A percentile compares a stretch with the other conserved stretches of the same genome.
Conservation (phyloP, 2,888 invertebrate species). For the Melanostoma scalare region DNA sequence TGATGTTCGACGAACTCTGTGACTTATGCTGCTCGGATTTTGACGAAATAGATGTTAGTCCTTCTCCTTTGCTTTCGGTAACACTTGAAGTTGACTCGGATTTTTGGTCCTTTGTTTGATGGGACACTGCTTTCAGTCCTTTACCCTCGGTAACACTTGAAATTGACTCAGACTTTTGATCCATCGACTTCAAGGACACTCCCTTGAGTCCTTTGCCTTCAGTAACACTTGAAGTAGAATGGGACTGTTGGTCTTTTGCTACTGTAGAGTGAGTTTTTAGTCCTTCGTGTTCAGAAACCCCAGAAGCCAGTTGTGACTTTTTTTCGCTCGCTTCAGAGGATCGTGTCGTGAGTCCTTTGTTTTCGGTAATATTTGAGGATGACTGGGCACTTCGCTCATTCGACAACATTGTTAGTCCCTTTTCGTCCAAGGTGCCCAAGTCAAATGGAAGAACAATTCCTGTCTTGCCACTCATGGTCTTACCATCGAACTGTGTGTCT, state of each 20-base stretch:
- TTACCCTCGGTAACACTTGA: background rate
- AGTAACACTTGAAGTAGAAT: background rate
- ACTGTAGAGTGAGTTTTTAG: background rate
- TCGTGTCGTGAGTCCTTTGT: background rate
- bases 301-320: background rate
- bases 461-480: conserved; percentile 1
- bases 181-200: background rate
- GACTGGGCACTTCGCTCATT: background rate
- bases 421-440: background rate
- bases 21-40: conserved; percentile 41
- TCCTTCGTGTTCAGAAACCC: background rate
- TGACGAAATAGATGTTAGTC: conserved; percentile 35
- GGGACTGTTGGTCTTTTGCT: conserved; percentile 6
- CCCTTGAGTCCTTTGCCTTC: background rate
- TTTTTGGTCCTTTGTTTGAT: background rate
- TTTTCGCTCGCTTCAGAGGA: background rate
- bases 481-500: conserved; percentile 14
- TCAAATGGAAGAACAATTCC: conserved; percentile 5
- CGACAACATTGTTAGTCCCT: background rate
- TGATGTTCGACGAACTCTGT: conserved; percentile 23
- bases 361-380: background rate
- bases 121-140: background rate
- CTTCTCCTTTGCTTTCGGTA: conserved; percentile 18
- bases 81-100: background rate
- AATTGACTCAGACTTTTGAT: conserved; percentile 4